A percentile compares a stretch with the other conserved stretches of the same genome.
phyloP scores from a whole-genome alignment of 2,888 invertebrate species.

The Acanthosepion lycidas region DNA sequence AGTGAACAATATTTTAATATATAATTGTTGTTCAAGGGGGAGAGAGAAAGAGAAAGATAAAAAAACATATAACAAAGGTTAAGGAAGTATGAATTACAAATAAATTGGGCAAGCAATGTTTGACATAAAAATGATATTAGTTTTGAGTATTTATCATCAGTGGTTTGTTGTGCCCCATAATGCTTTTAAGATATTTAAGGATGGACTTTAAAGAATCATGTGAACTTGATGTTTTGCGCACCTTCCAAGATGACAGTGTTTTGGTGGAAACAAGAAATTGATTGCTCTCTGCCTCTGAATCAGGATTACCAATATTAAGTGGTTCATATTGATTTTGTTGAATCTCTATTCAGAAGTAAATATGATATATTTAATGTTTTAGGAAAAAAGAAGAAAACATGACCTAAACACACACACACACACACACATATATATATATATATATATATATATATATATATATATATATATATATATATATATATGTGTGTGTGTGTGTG shows the following conservation, averaged over 20 bases:
- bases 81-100: background rate
- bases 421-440: too few species aligned
- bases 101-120: background rate
- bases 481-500: too few species aligned
- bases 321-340: background rate
- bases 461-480: too few species aligned
- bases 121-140: background rate
- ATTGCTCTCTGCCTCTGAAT: background rate
- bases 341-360: background rate
- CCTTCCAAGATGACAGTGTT: background rate
- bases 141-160: background rate
- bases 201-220: background rate
- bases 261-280: background rate
- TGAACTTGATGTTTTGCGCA: background rate
- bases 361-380: constrained; percentile 21
- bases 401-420: background rate
- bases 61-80: too few species aligned
- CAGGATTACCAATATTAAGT: background rate
- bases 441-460: too few species aligned
- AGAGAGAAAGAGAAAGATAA: background rate
- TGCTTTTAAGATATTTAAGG: background rate
- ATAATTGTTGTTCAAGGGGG: background rate
- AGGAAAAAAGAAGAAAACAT: background rate
- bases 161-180: background rate
- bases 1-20: too few species aligned